Percentiles rank a stretch among this genome's conserved stretches.
phyloP scores from a whole-genome alignment of 2,888 invertebrate species.

The Drosophila recens region DNA sequence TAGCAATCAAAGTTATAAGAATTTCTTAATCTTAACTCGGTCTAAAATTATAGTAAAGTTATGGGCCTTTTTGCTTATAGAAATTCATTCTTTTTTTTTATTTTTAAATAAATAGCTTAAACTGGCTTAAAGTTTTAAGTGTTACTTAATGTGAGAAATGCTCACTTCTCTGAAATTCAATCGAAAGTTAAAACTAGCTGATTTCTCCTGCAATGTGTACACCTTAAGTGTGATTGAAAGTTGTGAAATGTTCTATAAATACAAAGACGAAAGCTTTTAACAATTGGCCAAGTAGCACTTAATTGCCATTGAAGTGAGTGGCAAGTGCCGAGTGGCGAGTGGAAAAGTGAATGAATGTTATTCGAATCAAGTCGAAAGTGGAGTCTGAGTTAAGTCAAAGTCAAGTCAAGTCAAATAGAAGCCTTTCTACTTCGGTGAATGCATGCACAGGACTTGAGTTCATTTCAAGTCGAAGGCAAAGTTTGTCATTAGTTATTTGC shows the following conservation, averaged over 20 bases:
- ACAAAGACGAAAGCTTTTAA: conserved; percentile 11
- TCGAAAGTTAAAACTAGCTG: not conserved
- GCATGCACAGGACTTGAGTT: conserved; percentile 33
- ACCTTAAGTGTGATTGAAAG: conserved; percentile 16
- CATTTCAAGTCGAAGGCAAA: conserved; percentile 49
- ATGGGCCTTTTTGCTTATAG: too few species aligned
- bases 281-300: conserved; percentile 15
- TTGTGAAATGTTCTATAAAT: conserved; percentile 14
- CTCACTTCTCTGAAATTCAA: not conserved
- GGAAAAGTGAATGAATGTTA: conserved; percentile 12
- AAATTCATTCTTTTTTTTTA: too few species aligned
- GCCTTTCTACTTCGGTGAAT: conserved; percentile 42
- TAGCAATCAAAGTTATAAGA: too few species aligned
- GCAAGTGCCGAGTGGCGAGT: conserved; percentile 22
- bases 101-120: not conserved
- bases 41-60: too few species aligned
- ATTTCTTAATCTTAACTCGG: too few species aligned
- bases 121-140: not conserved
- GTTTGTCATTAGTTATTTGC: conserved; percentile 71
- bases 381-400: not conserved
- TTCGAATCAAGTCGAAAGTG: conserved; percentile 12
- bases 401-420: conserved; percentile 24
- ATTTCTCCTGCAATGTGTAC: not conserved
- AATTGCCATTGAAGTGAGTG: conserved; percentile 39
- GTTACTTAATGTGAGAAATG: not conserved